These are phyloP conservation scores for Iselma pallidipennis DNA, from an alignment of 2,888 invertebrate species.

Conservation along the genomic window DNA sequence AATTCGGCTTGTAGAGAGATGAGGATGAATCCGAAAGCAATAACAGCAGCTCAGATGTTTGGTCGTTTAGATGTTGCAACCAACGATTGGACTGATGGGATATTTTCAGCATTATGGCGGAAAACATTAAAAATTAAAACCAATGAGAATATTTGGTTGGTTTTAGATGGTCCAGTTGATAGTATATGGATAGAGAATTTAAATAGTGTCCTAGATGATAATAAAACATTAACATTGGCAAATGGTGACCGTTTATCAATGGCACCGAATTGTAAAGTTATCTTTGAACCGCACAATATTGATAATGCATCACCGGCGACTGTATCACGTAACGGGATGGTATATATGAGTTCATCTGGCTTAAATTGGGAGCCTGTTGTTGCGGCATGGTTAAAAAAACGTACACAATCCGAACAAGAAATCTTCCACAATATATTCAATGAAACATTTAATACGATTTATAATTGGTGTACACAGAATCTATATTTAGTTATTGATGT, in stretches of 20 bases:
- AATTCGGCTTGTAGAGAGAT: constrained; percentile 83
- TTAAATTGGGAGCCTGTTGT: constrained; percentile 91
- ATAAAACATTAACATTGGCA: constrained; percentile 91
- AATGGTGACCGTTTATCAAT: constrained; percentile 95
- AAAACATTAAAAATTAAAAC: constrained; percentile 89
- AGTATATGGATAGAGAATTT: constrained; percentile 99
- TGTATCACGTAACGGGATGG: constrained; percentile 72
- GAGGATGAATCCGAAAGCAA: constrained; percentile 98
- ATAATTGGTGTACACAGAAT: constrained; percentile 85
- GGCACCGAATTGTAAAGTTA: constrained; percentile 92
- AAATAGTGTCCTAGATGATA: constrained; percentile 96
- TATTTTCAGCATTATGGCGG: constrained; percentile 95
- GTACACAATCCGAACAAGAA: constrained; percentile 60
- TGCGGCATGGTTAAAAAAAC: constrained; percentile 78
- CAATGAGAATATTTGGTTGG: constrained; percentile 90
- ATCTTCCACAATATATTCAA: constrained; percentile 77
- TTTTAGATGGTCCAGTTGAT: constrained; percentile 95
- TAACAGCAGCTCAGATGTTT: constrained; percentile 97
- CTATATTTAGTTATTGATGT: constrained; percentile 82
- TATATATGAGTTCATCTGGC: constrained; percentile 97
- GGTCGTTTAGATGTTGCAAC: constrained; percentile 95
- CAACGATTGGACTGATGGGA: constrained; percentile 98
- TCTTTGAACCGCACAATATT: constrained; percentile 96
- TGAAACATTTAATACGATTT: constrained; percentile 72
- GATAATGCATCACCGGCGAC: constrained; percentile 98